A percentile compares a stretch with the other conserved stretches of the same genome.
Evolutionary conservation across 1,140 invertebrate genomes (phyloP).

Genomic region (Lordiphosa clarofinis): DNA sequence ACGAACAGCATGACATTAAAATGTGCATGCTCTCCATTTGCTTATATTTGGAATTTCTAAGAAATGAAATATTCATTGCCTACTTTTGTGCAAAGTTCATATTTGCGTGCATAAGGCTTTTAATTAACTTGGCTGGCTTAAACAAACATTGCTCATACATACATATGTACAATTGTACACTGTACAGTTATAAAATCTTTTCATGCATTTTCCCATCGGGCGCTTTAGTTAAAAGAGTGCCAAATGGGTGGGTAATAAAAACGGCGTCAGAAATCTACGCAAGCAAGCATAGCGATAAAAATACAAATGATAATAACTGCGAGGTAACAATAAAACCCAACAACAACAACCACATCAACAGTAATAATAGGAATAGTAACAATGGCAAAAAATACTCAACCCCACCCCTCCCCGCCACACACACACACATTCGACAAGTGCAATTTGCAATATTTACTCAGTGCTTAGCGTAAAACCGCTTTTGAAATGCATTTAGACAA

Average conservation of each 20-base stretch:
- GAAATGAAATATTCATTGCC: conserved; percentile 46
- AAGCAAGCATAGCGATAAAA: conserved; percentile 22
- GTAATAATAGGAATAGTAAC: conserved; percentile 24
- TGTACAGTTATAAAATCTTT: conserved; percentile 22
- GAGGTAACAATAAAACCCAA: conserved; percentile 1
- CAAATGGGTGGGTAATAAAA: conserved; percentile 24
- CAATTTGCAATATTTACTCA: conserved; percentile 37
- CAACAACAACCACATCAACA: conserved; percentile 22
- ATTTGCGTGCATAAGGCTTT: conserved; percentile 17
- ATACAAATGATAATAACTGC: conserved; percentile 49
- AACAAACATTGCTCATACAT: neutral
- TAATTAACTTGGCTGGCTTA: conserved; percentile 41
- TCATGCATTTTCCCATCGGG: conserved; percentile 24
- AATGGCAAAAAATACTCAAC: conserved; percentile 17
- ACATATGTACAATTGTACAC: neutral
- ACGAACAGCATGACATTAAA: too few relatives aligned
- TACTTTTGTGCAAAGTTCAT: conserved; percentile 4
- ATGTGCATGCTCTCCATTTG: neutral
- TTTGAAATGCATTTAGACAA: conserved; percentile 25
- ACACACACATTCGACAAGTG: conserved; percentile 29
- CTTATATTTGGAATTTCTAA: conserved; percentile 17
- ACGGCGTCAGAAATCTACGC: conserved; percentile 24
- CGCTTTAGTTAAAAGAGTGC: neutral
- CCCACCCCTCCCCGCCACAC: conserved; percentile 2
- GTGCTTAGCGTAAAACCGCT: conserved; percentile 14